Percentiles rank a stretch among this genome's conserved stretches.
These are phyloP conservation scores for Numenius arquata DNA, from an alignment of 2,113 vertebrate species.

Conservation along the genomic window DNA sequence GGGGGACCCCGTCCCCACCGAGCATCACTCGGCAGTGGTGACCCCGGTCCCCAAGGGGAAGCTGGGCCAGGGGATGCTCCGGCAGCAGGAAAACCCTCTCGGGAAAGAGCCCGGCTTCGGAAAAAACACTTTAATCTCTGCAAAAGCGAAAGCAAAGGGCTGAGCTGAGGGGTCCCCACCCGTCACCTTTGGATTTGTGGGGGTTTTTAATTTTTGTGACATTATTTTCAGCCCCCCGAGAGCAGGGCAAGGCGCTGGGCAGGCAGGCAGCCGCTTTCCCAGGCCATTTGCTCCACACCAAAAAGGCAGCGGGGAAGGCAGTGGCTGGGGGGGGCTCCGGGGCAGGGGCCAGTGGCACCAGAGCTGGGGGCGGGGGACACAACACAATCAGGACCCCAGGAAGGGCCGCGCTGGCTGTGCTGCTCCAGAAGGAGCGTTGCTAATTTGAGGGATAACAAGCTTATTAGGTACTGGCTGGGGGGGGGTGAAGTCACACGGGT, in stretches of 20 bases:
- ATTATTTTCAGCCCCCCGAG: neutral
- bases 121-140: neutral
- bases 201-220: neutral
- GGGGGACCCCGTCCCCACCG: rapidly evolving
- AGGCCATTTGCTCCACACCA: neutral
- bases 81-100: neutral
- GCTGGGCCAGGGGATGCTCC: neutral
- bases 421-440: neutral
- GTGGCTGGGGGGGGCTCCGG: neutral
- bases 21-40: neutral
- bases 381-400: neutral
- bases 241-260: neutral
- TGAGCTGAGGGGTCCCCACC: neutral
- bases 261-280: neutral
- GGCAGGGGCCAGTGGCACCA: neutral
- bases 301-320: neutral
- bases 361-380: neutral
- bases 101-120: neutral
- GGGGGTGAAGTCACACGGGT: neutral
- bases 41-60: rapidly evolving
- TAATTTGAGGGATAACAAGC: slow-evolving; percentile 3
- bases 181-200: neutral
- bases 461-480: neutral
- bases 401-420: neutral
- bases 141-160: neutral